Evolutionary conservation across 2,113 vertebrate species (phyloP).

Genomic region (Ammodytes dubius): DNA sequence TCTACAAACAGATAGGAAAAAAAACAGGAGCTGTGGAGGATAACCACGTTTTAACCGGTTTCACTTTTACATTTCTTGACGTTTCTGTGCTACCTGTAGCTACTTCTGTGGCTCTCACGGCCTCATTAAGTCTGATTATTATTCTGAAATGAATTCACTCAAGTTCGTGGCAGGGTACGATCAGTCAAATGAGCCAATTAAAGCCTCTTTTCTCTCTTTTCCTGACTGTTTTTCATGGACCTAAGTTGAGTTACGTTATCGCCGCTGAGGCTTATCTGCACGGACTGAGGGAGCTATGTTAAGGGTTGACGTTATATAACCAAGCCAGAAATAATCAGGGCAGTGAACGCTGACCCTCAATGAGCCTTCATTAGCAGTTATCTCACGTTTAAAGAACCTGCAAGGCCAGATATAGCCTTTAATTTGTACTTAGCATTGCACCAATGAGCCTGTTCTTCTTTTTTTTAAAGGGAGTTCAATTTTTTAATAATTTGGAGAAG

Average conservation of each 20-base stretch:
- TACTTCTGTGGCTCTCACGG: background rate
- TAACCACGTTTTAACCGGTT: background rate
- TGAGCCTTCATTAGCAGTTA: slow-evolving; percentile 50
- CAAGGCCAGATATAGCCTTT: slow-evolving; percentile 1
- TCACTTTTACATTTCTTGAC: background rate
- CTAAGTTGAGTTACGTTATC: slow-evolving; percentile 35
- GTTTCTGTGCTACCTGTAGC: background rate
- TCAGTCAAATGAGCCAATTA: slow-evolving; percentile 50
- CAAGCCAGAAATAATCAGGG: slow-evolving; percentile 59
- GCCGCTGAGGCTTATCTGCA: slow-evolving; percentile 61
- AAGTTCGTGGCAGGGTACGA: background rate
- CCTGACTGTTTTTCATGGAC: slow-evolving; percentile 31
- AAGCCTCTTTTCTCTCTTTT: slow-evolving; percentile 28
- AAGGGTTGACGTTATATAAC: slow-evolving; percentile 68
- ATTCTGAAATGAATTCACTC: slow-evolving; percentile 20
- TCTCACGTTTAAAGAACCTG: slow-evolving; percentile 25
- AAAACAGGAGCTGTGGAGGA: slow-evolving; percentile 14
- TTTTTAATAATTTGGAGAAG: background rate
- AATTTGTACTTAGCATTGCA: background rate
- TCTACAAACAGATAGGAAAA: background rate
- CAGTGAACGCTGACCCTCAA: slow-evolving; percentile 46
- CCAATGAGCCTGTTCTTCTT: slow-evolving; percentile 1
- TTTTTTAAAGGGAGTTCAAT: slow-evolving; percentile 5
- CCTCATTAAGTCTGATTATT: background rate
- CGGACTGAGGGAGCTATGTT: slow-evolving; percentile 46